These are phyloP conservation scores for Mormyrus hasselquistii DNA, from an alignment of 2,797 vertebrate species.

Conservation along the genomic window DNA sequence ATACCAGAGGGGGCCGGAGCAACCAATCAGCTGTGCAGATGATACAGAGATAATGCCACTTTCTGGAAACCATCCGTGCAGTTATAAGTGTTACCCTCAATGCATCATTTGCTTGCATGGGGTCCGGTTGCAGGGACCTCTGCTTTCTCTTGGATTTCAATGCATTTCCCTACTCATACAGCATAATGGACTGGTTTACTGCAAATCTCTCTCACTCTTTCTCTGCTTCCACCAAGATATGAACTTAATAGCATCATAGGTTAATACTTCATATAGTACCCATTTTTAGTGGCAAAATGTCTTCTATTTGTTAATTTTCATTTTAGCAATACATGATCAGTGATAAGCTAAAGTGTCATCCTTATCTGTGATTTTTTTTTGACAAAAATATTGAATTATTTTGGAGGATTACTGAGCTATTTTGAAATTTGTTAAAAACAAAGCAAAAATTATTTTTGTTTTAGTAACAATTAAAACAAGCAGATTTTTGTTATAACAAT, in stretches of 20 bases:
- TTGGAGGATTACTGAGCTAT: not conserved
- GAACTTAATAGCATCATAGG: not conserved
- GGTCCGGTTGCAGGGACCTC: not conserved
- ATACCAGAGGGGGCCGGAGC: constrained; percentile 2
- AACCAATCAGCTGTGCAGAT: constrained; percentile 1
- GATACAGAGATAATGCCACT: constrained; percentile 5
- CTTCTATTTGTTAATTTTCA: not conserved
- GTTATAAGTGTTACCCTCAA: constrained; percentile 12
- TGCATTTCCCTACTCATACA: not conserved
- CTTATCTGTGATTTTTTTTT: not conserved
- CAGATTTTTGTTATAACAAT: not conserved
- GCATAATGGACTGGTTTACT: not conserved
- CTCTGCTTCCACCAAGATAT: not conserved
- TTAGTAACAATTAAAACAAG: not conserved
- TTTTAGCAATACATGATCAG: not conserved
- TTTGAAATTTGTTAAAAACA: not conserved
- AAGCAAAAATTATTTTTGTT: not conserved
- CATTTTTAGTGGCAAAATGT: not conserved
- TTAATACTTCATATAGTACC: not conserved
- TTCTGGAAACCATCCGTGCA: constrained; percentile 13
- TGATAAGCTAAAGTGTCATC: not conserved
- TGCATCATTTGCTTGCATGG: constrained; percentile 12
- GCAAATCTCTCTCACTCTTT: not conserved
- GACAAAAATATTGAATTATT: not conserved
- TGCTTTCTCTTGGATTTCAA: not conserved